Percentiles rank a stretch among this genome's conserved stretches.
phyloP scores from a whole-genome alignment of 2,888 invertebrate species.

The Agrilus biguttatus region DNA sequence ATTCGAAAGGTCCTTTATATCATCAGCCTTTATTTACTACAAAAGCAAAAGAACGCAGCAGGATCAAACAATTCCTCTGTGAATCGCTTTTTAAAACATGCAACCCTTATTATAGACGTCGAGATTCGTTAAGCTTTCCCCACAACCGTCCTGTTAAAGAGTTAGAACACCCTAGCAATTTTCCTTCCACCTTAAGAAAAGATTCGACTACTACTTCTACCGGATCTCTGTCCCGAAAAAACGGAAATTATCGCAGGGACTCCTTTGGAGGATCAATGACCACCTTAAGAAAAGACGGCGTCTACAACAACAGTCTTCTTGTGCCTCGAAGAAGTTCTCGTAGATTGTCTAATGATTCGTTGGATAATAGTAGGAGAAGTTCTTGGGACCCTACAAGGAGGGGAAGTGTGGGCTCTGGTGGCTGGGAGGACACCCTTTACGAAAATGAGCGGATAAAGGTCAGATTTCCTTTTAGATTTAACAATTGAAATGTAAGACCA shows the following conservation, averaged over 20 bases:
- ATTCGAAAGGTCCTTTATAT: too few relatives aligned
- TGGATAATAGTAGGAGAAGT: constrained; percentile 50
- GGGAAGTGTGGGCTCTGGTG: constrained; percentile 43
- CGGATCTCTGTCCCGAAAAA: constrained; percentile 15
- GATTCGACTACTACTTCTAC: constrained; percentile 21
- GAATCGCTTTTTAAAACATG: background rate
- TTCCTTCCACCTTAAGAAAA: constrained; percentile 50
- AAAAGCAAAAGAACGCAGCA: too few relatives aligned
- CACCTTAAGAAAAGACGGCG: constrained; percentile 20
- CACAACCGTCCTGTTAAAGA: constrained; percentile 41
- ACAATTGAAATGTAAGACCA: too few relatives aligned
- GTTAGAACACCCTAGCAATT: constrained; percentile 54
- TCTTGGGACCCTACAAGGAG: constrained; percentile 55
- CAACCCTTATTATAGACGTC: constrained; percentile 32
- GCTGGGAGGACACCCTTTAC: constrained; percentile 44
- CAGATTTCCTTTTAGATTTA: constrained; percentile 2
- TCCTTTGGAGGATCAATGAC: constrained; percentile 20
- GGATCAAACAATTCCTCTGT: too few relatives aligned
- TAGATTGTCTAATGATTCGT: constrained; percentile 52
- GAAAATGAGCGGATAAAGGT: constrained; percentile 39
- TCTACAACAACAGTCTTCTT: constrained; percentile 8
- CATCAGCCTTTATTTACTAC: too few relatives aligned
- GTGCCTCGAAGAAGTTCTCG: constrained; percentile 27
- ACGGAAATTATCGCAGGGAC: too few relatives aligned
- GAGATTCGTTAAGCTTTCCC: constrained; percentile 47